Evolutionary conservation across 2,888 invertebrate genomes (phyloP).

Genomic region (Endotricha flammealis): DNA sequence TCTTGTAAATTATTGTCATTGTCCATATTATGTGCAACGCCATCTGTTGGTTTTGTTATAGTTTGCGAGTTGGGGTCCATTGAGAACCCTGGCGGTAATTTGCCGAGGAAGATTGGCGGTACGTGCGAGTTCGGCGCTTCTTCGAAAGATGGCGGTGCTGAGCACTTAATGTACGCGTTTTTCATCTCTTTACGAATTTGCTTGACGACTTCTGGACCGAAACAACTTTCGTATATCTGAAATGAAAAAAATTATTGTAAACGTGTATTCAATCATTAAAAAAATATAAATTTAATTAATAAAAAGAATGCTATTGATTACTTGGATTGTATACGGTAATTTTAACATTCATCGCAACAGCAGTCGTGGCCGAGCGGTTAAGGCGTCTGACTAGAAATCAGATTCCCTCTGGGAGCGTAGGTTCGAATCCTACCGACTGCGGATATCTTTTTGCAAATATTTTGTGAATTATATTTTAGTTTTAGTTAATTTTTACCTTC

Average conservation of each 20-base stretch:
- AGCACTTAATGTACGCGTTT: conserved; percentile 81
- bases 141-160: conserved; percentile 69
- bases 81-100: conserved; percentile 63
- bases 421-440: conserved; percentile 94
- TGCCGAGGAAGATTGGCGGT: conserved; percentile 58
- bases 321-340: conserved; percentile 14
- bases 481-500: conserved; percentile 72
- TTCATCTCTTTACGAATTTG: conserved; percentile 83
- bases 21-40: conserved; percentile 51
- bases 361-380: conserved; percentile 93
- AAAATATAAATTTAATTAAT: neutral
- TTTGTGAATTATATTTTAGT: conserved; percentile 11
- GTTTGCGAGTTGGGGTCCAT: conserved; percentile 67
- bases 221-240: conserved; percentile 85
- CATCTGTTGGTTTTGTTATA: conserved; percentile 65
- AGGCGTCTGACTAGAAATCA: conserved; percentile 94
- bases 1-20: conserved; percentile 46
- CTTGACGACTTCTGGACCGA: conserved; percentile 81
- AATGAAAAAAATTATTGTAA: neutral
- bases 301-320: neutral
- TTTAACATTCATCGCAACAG: conserved; percentile 23
- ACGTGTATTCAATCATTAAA: too few relatives aligned
- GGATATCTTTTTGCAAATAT: conserved; percentile 45
- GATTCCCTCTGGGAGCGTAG: conserved; percentile 94
- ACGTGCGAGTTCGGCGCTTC: conserved; percentile 52